Evolutionary conservation across 2,888 invertebrate species (phyloP).

Genomic region (Xanthorhoe spadicearia): DNA sequence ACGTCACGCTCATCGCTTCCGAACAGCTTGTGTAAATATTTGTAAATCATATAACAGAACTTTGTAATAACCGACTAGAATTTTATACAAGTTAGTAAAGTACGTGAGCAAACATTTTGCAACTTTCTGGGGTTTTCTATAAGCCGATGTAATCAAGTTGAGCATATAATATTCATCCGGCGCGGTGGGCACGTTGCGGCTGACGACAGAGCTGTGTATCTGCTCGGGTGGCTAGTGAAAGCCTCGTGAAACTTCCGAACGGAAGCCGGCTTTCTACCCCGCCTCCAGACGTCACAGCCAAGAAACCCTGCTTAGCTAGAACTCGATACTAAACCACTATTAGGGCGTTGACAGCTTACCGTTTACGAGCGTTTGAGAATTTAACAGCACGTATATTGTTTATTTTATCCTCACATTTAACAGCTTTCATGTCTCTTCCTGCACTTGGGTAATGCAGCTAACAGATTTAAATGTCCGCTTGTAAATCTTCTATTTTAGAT

Average conservation of each 20-base stretch:
- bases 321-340: constrained; percentile 33
- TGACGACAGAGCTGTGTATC: constrained; percentile 58
- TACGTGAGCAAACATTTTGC: constrained; percentile 33
- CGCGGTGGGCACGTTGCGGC: constrained; percentile 39
- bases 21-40: constrained; percentile 25
- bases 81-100: constrained; percentile 13
- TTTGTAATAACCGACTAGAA: constrained; percentile 5
- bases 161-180: constrained; percentile 61
- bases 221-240: constrained; percentile 70
- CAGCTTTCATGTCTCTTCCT: not conserved
- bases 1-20: constrained; percentile 22
- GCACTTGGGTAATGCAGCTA: constrained; percentile 5
- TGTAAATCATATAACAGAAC: constrained; percentile 3
- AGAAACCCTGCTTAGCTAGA: constrained; percentile 60
- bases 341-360: constrained; percentile 35
- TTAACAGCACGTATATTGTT: constrained; percentile 32
- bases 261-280: constrained; percentile 82
- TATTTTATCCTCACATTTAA: constrained; percentile 19
- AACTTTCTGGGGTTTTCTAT: constrained; percentile 44
- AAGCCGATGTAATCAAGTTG: constrained; percentile 53
- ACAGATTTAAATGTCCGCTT: constrained; percentile 13
- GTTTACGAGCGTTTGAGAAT: constrained; percentile 31
- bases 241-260: constrained; percentile 79
- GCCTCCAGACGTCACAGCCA: constrained; percentile 61
- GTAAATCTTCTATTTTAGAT: constrained; percentile 10